These are phyloP conservation scores for Gymnothorax reevesii DNA, from an alignment of 2,797 vertebrate species.

Conservation along the genomic window DNA sequence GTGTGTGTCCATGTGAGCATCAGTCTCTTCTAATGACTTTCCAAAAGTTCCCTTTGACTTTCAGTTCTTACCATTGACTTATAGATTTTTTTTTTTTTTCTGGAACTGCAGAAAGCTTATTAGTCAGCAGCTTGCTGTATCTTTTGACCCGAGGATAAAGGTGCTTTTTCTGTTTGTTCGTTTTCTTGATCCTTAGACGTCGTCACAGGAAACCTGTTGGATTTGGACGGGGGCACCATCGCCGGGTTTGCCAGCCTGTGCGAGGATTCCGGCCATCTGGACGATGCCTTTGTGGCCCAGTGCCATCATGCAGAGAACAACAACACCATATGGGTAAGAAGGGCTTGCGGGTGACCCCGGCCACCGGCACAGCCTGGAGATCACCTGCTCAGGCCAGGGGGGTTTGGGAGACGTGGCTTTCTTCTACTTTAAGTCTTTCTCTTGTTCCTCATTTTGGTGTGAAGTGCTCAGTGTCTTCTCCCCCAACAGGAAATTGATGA, in stretches of 20 bases:
- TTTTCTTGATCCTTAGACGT: slow-evolving; percentile 58
- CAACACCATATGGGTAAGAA: slow-evolving; percentile 77
- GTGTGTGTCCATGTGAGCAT: not conserved
- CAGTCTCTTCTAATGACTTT: not conserved
- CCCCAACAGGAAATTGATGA: slow-evolving; percentile 83
- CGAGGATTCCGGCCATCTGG: slow-evolving; percentile 56
- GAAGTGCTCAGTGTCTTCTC: slow-evolving; percentile 30
- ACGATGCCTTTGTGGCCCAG: slow-evolving; percentile 56
- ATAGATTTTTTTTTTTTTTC: not conserved
- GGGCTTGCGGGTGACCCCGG: not conserved
- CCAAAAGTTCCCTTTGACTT: not conserved
- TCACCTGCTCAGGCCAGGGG: not conserved
- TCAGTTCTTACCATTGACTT: not conserved
- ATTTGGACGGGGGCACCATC: slow-evolving; percentile 74
- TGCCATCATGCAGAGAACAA: slow-evolving; percentile 66
- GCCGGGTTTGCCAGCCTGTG: slow-evolving; percentile 65
- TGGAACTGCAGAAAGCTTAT: not conserved
- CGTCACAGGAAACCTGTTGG: slow-evolving; percentile 81
- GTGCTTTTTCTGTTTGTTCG: not conserved
- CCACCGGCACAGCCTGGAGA: not conserved
- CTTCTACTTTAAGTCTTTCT: not conserved
- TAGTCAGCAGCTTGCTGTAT: not conserved
- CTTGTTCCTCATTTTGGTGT: not conserved
- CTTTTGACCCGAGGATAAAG: not conserved
- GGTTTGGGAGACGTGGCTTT: not conserved